These are phyloP conservation scores for Mycteria americana DNA, from an alignment of 2,797 vertebrate genomes.

Conservation along the genomic window DNA sequence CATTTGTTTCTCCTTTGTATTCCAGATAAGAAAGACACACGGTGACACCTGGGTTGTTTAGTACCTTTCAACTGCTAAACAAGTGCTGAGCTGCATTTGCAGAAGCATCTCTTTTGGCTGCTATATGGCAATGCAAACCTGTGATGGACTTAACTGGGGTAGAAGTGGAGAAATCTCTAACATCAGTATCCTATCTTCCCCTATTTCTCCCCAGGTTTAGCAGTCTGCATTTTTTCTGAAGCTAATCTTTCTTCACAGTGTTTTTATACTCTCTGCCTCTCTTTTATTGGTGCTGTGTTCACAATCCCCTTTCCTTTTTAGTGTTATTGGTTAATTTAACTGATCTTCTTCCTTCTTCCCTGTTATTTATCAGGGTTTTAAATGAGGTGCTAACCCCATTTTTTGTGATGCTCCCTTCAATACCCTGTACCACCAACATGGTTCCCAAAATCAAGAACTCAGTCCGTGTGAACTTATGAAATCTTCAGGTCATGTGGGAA, in stretches of 20 bases:
- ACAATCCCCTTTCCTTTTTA: not conserved
- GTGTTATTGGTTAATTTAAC: not conserved
- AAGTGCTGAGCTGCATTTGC: not conserved
- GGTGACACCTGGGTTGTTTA: not conserved
- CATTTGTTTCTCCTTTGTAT: constrained; percentile 8
- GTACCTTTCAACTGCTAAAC: constrained; percentile 3
- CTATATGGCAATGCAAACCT: not conserved
- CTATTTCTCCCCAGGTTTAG: not conserved
- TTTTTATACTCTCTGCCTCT: not conserved
- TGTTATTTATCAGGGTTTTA: not conserved
- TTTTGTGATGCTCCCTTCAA: not conserved
- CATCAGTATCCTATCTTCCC: not conserved
- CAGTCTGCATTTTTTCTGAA: not conserved
- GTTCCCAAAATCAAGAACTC: not conserved
- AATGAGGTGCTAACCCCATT: not conserved
- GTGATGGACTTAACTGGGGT: not conserved
- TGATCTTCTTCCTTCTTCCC: not conserved
- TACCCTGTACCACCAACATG: accelerated
- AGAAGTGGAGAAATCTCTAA: not conserved
- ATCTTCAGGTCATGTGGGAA: not conserved
- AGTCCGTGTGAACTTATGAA: not conserved
- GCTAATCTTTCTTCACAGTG: not conserved
- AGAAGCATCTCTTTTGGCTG: constrained; percentile 2
- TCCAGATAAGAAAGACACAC: not conserved
- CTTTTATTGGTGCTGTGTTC: not conserved